Conservation (phyloP, 2,888 invertebrate species). For the Aradus depressus region DNA sequence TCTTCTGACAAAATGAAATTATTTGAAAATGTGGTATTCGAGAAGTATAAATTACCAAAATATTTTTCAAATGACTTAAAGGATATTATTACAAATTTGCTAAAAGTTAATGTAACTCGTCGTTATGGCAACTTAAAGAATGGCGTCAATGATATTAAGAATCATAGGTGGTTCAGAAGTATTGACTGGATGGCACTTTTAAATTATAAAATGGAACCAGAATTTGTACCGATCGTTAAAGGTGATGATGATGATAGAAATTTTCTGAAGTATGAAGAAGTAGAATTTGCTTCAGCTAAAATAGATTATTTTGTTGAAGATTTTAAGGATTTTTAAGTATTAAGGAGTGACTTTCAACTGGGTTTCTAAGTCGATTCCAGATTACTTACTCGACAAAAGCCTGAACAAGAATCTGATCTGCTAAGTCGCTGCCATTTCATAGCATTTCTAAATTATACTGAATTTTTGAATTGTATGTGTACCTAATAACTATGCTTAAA, state of each 20-base stretch:
- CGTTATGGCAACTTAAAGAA: constrained; percentile 75
- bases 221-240: constrained; percentile 47
- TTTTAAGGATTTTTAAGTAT: constrained; percentile 4
- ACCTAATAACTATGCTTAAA: too few species aligned
- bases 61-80: constrained; percentile 71
- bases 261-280: constrained; percentile 55
- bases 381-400: too few species aligned
- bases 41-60: constrained; percentile 75
- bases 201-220: constrained; percentile 54
- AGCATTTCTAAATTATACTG: too few species aligned
- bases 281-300: constrained; percentile 20
- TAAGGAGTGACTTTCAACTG: too few species aligned
- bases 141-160: constrained; percentile 78
- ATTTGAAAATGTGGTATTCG: constrained; percentile 86
- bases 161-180: constrained; percentile 74
- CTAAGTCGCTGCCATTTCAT: too few species aligned
- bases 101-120: constrained; percentile 70
- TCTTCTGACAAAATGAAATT: constrained; percentile 85
- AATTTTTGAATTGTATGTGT: too few species aligned
- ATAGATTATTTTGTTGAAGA: background rate
- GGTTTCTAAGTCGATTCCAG: too few species aligned
- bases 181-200: constrained; percentile 72
- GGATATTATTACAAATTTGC: constrained; percentile 68
- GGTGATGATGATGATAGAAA: constrained; percentile 55
- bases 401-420: too few species aligned